phyloP scores from a whole-genome alignment of 2,888 invertebrate species.

The Platerodrilus igneus region DNA sequence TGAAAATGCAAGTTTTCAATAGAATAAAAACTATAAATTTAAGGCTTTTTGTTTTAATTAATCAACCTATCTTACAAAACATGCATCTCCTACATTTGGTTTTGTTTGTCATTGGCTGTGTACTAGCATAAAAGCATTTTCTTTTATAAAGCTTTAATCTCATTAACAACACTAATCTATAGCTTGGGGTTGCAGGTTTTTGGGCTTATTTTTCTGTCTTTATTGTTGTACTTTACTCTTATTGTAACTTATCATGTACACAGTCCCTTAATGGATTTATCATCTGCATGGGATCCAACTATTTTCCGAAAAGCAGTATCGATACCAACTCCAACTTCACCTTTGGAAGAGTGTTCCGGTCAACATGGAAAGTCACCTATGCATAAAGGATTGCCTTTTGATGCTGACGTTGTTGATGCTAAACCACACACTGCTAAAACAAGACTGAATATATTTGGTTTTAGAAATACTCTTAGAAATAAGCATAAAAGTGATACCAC shows the following conservation, averaged over 20 bases:
- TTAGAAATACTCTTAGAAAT: constrained; percentile 55
- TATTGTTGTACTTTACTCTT: constrained; percentile 17
- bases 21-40: constrained; percentile 44
- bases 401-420: constrained; percentile 47
- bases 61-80: constrained; percentile 9
- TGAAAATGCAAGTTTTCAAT: constrained; percentile 48
- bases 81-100: constrained; percentile 5
- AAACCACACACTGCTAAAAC: constrained; percentile 50
- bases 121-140: not conserved
- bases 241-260: constrained; percentile 24
- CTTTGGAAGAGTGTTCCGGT: constrained; percentile 24
- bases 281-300: constrained; percentile 47
- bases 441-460: constrained; percentile 53
- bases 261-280: constrained; percentile 39
- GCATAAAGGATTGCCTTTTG: constrained; percentile 54
- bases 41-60: constrained; percentile 23
- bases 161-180: constrained; percentile 1
- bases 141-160: constrained; percentile 3
- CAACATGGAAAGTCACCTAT: constrained; percentile 37
- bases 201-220: constrained; percentile 10
- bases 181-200: constrained; percentile 8
- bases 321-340: constrained; percentile 39
- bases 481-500: constrained; percentile 48
- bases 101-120: constrained; percentile 5
- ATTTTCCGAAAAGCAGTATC: constrained; percentile 47